A percentile compares a stretch with the other conserved stretches of the same genome.
These are phyloP conservation scores for Himalopsyche kuldschensis DNA, from an alignment of 2,888 invertebrate genomes.

Conservation along the genomic window DNA sequence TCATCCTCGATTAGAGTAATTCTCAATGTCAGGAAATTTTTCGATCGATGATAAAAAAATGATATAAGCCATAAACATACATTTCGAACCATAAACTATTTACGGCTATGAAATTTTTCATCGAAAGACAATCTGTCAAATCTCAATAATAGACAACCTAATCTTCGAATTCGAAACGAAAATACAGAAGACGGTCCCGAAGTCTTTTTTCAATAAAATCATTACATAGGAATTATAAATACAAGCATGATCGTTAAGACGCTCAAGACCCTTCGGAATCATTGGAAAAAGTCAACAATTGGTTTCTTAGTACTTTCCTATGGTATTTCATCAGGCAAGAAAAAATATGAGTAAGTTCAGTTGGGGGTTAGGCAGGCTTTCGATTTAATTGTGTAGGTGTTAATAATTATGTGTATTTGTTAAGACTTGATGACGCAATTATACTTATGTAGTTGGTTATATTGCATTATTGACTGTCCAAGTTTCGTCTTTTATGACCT, in stretches of 20 bases:
- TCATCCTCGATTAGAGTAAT: too few relatives aligned
- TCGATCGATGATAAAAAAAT: too few relatives aligned
- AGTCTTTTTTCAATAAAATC: background rate
- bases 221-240: background rate
- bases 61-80: too few relatives aligned
- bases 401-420: too few relatives aligned
- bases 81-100: too few relatives aligned
- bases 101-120: too few relatives aligned
- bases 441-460: too few relatives aligned
- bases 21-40: too few relatives aligned
- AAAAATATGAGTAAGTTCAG: slow-evolving; percentile 72
- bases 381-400: background rate
- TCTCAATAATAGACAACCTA: background rate
- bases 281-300: slow-evolving; percentile 89
- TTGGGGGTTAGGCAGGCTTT: background rate
- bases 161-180: background rate
- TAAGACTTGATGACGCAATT: too few relatives aligned
- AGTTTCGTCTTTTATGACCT: too few relatives aligned
- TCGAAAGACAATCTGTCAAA: background rate
- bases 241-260: slow-evolving; percentile 57
- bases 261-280: slow-evolving; percentile 69
- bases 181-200: background rate
- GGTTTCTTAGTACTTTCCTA: slow-evolving; percentile 69
- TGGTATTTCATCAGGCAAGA: slow-evolving; percentile 68
- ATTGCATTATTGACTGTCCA: too few relatives aligned